Evolutionary conservation across 2,113 vertebrate species (phyloP), one percentile per base, ranked within the genome.

Genomic region (Solenodon paradoxus): DNA sequence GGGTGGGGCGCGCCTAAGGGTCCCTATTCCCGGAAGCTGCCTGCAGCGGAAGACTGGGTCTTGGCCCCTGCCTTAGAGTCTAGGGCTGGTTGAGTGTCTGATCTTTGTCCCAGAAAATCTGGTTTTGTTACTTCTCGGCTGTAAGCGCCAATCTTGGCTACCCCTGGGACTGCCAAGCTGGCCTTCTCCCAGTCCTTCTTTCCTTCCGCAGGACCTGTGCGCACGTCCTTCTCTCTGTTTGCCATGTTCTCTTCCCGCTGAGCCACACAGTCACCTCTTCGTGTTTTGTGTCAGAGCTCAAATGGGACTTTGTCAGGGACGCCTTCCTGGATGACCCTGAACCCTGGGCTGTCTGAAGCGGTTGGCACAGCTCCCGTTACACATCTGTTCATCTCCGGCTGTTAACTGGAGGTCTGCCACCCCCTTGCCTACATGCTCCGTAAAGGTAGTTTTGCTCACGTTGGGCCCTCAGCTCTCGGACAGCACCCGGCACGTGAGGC

Each of bases 251-350:
- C 42, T 42, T 72, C 13, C 8, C 4, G 81, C n/a, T 38, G 83
- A 95, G 45, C 68, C 71, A 64, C 68, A 26, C 68, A 45, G 66
- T 49, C 26, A 32, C 8, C 3, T 15, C 1, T 17, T 55, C 57
- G 63, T 7, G 32, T 2, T 57, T 20, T 40, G 28, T 35, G 38
- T 45, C 47, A 71, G 26, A 47, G 90, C 15, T 88, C 49, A 32
- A 59, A 38, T 42, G 87, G 68, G 42, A 61, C 40, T 69, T 66
- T 79, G 79, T 66, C 69, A n/a, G 72, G 38, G 28, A 86, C 45
- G 59, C 30, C 89, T 96, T 83, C 85, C 57, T 1, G 28, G 64
- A 4, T 55, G 38, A 32, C 13, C 68, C 5, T 2, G 42, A 22
- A 69, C 24, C 17, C 74, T 55, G 47, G 7, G 6, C 15, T 19